Base-by-base conservation (phyloP, 1,140 invertebrate genomes). In the Globodera ellingtonae region DNA sequence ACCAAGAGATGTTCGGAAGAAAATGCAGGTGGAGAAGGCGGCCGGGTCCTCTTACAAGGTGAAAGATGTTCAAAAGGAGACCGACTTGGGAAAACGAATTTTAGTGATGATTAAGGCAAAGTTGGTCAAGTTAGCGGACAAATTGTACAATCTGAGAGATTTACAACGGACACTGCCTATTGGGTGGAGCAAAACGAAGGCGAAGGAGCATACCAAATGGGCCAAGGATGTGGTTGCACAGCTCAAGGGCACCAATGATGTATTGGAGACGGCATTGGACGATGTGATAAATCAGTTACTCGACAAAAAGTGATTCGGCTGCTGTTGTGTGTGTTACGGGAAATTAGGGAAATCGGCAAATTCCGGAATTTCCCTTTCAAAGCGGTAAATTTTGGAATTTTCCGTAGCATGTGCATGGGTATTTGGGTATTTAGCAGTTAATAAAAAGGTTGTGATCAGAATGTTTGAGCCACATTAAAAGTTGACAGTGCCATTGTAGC, bases 141-240 rank as follows among this genome's bases (percentile, higher is more conserved):
- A 95, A 89, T 90, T 95, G 74, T 94, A 95, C 88, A 95, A 95
- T 90, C 88, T 95, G 1, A 90, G 94, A 81, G 94, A 95, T 90
- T 88, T 95, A 21, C 90, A 92, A 50, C 89, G 90, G 67, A 80
- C 82, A 50, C 91, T 91, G 44, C 94, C 94, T 1, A 82, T 89
- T 35, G 91, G 90, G 18, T 90, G 88, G 88, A 80, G 44, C 8
- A 21, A 91, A 44, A 83, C 91, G 80, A 87, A 93, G 82, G 91
- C 92, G 4, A 83, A 90, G 7, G 91, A 93, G 83, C 93, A 93
- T 90, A 94, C 94, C 87, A 82, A 91, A 72, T 95, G 94, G 94
- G 91, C 94, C 9, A 90, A 92, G 79, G 88, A 93, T 85, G 94
- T 95, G 13, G 91, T 94, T 71, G 90, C 92, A 75, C 92, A 92